Conservation (phyloP, 1,140 invertebrate genomes). For the Heliconius hewitsoni region DNA sequence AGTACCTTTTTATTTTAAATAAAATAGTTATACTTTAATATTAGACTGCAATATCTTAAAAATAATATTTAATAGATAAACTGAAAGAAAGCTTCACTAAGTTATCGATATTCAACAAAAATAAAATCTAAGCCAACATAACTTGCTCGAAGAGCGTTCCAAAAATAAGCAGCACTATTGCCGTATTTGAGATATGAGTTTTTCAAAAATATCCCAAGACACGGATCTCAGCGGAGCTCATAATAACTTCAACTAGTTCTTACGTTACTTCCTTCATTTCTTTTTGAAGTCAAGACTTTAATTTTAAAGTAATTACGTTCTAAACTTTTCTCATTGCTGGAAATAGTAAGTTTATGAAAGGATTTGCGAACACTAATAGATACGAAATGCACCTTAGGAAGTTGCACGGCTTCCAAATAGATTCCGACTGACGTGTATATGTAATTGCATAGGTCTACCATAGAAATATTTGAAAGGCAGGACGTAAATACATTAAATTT, state of each 20-base stretch:
- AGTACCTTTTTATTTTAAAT: too few species aligned
- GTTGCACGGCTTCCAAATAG: conserved; percentile 1
- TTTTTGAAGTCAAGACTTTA: conserved; percentile 38
- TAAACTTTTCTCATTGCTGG: conserved; percentile 38
- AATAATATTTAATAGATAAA: neutral
- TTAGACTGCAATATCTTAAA: too few species aligned
- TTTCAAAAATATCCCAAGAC: conserved; percentile 53
- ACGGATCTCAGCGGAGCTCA: conserved; percentile 30
- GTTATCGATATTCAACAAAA: neutral
- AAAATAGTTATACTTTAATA: too few species aligned
- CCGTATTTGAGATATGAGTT: conserved; percentile 43
- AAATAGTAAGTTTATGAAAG: conserved; percentile 31
- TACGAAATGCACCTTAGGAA: conserved; percentile 4
- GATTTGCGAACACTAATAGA: conserved; percentile 23
- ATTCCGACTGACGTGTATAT: neutral
- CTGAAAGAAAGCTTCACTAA: neutral
- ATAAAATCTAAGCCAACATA: neutral
- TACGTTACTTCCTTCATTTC: conserved; percentile 23
- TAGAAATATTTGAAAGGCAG: neutral
- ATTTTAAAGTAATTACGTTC: conserved; percentile 37
- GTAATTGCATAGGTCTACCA: neutral
- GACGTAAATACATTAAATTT: neutral
- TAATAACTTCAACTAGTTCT: conserved; percentile 36
- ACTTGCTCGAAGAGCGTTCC: conserved; percentile 38
- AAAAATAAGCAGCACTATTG: conserved; percentile 51